phyloP scores from a whole-genome alignment of 2,888 invertebrate genomes.

The Agonum fuliginosum region DNA sequence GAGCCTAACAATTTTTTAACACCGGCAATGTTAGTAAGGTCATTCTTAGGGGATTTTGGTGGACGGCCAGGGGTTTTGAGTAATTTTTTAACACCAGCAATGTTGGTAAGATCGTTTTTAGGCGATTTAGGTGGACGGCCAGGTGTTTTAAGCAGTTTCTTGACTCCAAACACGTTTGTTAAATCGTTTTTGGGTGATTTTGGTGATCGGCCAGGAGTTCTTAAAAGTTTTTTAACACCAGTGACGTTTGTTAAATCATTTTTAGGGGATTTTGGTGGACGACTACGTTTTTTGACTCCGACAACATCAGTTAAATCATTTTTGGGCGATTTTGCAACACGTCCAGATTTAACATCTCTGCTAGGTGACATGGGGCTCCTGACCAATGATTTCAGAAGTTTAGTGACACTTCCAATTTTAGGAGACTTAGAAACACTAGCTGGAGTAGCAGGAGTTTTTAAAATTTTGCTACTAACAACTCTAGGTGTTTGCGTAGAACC shows the following conservation, averaged over 20 bases:
- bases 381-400: too few relatives aligned
- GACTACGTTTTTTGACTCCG: constrained; percentile 69
- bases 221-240: constrained; percentile 71
- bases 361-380: too few relatives aligned
- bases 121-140: constrained; percentile 59
- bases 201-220: constrained; percentile 15
- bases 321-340: constrained; percentile 66
- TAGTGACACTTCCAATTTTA: neutral
- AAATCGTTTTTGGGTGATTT: constrained; percentile 70
- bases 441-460: neutral
- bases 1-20: constrained; percentile 69
- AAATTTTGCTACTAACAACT: neutral
- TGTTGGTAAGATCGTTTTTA: constrained; percentile 63
- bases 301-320: constrained; percentile 71
- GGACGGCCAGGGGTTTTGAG: neutral
- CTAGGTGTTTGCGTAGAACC: neutral
- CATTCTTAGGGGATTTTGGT: constrained; percentile 66
- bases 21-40: constrained; percentile 71
- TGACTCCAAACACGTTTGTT: constrained; percentile 69
- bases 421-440: neutral
- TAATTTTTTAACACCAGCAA: constrained; percentile 61
- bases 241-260: constrained; percentile 71
- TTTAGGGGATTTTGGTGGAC: constrained; percentile 66
- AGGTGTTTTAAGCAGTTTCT: constrained; percentile 68
- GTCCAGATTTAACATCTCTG: neutral